Evolutionary conservation across 1,140 invertebrate species (phyloP).

Genomic region (Drosophila kepulauana): DNA sequence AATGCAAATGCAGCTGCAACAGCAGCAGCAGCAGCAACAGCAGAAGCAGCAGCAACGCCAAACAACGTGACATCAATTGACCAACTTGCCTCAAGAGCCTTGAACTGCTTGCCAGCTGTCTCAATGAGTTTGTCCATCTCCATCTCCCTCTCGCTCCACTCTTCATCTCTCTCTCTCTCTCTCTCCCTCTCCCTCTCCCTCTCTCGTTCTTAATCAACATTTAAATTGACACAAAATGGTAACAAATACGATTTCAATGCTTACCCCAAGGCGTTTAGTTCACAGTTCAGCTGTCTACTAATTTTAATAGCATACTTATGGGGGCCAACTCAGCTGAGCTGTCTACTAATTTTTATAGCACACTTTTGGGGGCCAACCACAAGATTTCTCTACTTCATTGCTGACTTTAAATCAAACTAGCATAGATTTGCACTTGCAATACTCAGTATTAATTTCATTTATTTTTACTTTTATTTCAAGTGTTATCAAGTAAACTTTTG

Average conservation of each 20-base stretch:
- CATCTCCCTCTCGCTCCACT: neutral
- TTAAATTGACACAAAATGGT: slow-evolving; percentile 3
- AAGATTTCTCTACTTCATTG: too few relatives aligned
- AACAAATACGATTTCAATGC: neutral
- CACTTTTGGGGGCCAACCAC: neutral
- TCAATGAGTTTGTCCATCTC: slow-evolving; percentile 12
- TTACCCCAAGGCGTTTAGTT: neutral
- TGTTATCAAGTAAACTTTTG: too few relatives aligned
- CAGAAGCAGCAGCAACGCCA: slow-evolving; percentile 16
- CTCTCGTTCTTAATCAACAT: slow-evolving; percentile 4
- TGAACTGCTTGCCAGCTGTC: slow-evolving; percentile 20
- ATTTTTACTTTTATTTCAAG: too few relatives aligned
- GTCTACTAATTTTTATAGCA: neutral
- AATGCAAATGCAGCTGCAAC: slow-evolving; percentile 37
- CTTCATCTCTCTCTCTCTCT: neutral
- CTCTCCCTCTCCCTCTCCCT: too few relatives aligned
- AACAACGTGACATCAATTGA: slow-evolving; percentile 48
- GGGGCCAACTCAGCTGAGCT: neutral
- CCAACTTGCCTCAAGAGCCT: slow-evolving; percentile 45
- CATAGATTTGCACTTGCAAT: too few relatives aligned
- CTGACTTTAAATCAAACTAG: too few relatives aligned
- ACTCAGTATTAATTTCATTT: too few relatives aligned
- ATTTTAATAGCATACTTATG: slow-evolving; percentile 3
- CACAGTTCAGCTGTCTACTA: too few relatives aligned
- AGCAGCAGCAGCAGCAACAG: neutral